Base-by-base conservation (phyloP, 2,797 vertebrate genomes). In the Ambastaia sidthimunki region DNA sequence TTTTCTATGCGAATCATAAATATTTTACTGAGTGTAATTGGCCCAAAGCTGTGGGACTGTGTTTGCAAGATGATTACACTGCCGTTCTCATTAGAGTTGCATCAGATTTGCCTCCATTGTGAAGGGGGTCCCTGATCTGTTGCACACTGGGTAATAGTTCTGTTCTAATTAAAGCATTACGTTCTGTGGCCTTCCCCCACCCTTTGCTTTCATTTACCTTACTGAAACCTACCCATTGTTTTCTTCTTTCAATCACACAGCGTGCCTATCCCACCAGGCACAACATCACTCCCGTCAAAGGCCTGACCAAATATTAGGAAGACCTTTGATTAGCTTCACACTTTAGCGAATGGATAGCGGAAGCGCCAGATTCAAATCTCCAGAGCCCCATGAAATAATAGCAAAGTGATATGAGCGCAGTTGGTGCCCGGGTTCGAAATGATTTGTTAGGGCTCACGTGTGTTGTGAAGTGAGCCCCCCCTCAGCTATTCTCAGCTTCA, bases 11-110 rank as follows among this genome's bases (percentile, higher is more conserved):
- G 91, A 93, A 92, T 94, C 94, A 96, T 96, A 96, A 95, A 96
- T 94, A 94, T 95, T 96, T 95, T 94, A 96, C 93, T 91, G 93
- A 92, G 93, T 94, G 93, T 96, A 96, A 96, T 95, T 96, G 94
- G 93, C 91, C 91, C 90, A 84, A 89, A 93, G 94, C 93, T 92
- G 88, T 87, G 93, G 95, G 95, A 95, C 91, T 85, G 89, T 90
- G 91, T 91, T 91, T 86, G 91, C 76, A 68, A 77, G 89, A 93
- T 94, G 93, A 96, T 96, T 95, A 96, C 92, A 92, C 92, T 91
- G 91, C 93, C 93, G 89, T 85, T 92, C 93, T 94, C 94, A 95
- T 96, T 97, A 95, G 94, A 94, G 92, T 90, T 87, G 87, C 90
- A 92, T 94, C 92, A 94, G 94, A 96, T 97, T 95, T 95, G 94